Evolutionary conservation across 1,140 invertebrate species (phyloP).

Genomic region (Elymnias hypermnestra): DNA sequence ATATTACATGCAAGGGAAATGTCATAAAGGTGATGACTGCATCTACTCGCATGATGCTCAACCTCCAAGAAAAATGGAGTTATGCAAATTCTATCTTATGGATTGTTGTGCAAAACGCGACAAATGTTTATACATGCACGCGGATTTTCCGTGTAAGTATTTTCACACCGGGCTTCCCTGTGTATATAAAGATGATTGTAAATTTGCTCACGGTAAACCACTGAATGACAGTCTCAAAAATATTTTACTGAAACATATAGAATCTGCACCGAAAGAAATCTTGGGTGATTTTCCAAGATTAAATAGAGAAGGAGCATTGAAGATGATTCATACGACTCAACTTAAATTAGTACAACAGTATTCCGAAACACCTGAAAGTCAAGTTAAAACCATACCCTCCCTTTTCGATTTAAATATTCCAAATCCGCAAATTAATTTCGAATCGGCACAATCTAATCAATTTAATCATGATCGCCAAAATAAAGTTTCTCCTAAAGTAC

Average conservation of each 20-base stretch:
- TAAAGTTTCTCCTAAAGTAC: conserved; percentile 73
- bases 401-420: conserved; percentile 77
- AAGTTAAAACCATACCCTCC: conserved; percentile 72
- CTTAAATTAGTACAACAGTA: conserved; percentile 79
- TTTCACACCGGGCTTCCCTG: conserved; percentile 95
- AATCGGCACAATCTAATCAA: conserved; percentile 38
- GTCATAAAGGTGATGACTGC: conserved; percentile 84
- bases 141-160: conserved; percentile 98
- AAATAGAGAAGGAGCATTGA: conserved; percentile 83
- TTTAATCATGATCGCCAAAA: conserved; percentile 58
- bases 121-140: conserved; percentile 97
- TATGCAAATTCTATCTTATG: conserved; percentile 98
- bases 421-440: conserved; percentile 57
- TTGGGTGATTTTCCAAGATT: conserved; percentile 90
- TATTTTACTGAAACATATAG: conserved; percentile 88
- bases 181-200: conserved; percentile 87
- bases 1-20: conserved; percentile 92
- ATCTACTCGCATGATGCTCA: conserved; percentile 91
- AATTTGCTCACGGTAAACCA: conserved; percentile 93
- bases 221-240: conserved; percentile 84
- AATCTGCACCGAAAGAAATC: conserved; percentile 93
- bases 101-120: conserved; percentile 96
- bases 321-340: conserved; percentile 84
- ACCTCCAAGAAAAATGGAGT: conserved; percentile 91
- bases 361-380: conserved; percentile 47